Evolutionary conservation across 2,113 vertebrate species (phyloP).

Genomic region (Gobio gobio): DNA sequence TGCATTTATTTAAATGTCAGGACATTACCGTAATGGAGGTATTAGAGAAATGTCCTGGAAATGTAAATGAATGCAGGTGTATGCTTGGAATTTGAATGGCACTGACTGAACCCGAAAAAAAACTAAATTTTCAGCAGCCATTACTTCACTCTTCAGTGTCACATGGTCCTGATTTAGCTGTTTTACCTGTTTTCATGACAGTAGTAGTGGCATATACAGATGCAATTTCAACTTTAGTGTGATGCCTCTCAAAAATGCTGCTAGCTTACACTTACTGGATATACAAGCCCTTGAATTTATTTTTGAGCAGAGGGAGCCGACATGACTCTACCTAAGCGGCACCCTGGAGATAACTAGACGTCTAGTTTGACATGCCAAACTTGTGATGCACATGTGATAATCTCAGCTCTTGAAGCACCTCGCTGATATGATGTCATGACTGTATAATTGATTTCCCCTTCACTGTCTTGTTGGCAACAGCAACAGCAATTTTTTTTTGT

Average conservation of each 20-base stretch:
- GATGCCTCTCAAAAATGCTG: neutral
- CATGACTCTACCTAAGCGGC: neutral
- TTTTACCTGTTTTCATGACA: neutral
- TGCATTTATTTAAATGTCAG: too few species aligned
- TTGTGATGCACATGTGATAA: constrained; percentile 8
- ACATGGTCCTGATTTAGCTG: too few species aligned
- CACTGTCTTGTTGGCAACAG: constrained; percentile 27
- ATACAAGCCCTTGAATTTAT: neutral
- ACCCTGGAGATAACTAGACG: neutral
- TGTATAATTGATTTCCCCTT: constrained; percentile 39
- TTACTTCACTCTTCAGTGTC: too few species aligned
- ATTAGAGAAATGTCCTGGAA: too few species aligned
- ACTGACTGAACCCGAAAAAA: too few species aligned
- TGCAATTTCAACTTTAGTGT: neutral
- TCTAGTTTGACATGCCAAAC: constrained; percentile 22
- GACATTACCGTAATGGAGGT: too few species aligned
- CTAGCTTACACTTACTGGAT: neutral
- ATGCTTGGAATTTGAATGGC: too few species aligned
- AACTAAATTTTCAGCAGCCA: too few species aligned
- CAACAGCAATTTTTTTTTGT: constrained; percentile 33
- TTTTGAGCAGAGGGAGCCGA: neutral
- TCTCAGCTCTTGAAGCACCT: neutral
- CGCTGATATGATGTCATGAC: constrained; percentile 44
- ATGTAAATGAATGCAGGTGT: too few species aligned
- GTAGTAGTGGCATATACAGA: neutral